These are phyloP conservation scores for Macrobrachium rosenbergii DNA, from an alignment of 1,140 invertebrate genomes.

Conservation along the genomic window DNA sequence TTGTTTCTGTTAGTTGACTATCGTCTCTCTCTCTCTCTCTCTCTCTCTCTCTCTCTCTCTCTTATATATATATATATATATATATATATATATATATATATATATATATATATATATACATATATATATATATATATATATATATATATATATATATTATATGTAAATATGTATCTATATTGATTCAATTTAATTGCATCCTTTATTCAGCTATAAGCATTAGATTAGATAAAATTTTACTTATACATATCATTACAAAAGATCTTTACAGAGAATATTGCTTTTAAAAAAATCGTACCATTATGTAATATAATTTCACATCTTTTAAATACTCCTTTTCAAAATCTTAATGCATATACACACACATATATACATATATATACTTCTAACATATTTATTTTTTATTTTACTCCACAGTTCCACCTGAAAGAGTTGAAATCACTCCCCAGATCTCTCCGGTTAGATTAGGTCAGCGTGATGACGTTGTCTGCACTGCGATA, in stretches of 20 bases:
- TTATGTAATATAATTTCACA: background rate
- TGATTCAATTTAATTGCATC: no score
- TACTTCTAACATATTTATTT: slow-evolving; percentile 22
- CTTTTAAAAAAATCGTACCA: background rate
- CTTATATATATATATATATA: no score
- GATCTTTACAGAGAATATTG: no score
- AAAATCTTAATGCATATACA: background rate
- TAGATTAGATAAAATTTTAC: no score
- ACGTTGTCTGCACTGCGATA: slow-evolving; percentile 25
- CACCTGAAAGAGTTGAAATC: slow-evolving; percentile 37
- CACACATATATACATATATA: slow-evolving; percentile 32
- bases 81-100: no score
- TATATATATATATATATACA: no score
- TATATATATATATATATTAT: no score
- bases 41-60: slow-evolving; percentile 9
- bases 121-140: no score
- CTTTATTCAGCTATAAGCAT: no score
- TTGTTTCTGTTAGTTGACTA: no score
- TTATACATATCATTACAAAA: no score
- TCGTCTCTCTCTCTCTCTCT: slow-evolving; percentile 17
- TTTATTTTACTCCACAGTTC: background rate
- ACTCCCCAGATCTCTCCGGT: slow-evolving; percentile 12
- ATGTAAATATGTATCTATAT: no score
- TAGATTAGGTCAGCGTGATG: background rate
- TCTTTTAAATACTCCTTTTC: background rate